phyloP scores from a whole-genome alignment of 2,888 invertebrate species.

The Lacanobia wlatinum region DNA sequence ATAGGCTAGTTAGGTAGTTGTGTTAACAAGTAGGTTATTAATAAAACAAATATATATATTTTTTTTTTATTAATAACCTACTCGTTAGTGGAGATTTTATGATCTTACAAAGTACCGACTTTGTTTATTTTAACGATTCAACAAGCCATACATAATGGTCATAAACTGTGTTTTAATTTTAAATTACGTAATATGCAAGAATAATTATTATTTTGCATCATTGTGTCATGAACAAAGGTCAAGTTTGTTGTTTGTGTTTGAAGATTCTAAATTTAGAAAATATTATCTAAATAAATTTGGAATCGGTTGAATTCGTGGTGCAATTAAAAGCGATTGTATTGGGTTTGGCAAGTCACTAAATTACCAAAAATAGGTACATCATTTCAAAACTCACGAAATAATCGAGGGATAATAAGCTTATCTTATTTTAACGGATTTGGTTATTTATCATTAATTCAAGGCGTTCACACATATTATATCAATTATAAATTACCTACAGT shows the following conservation, averaged over 20 bases:
- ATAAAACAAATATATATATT: too few relatives aligned
- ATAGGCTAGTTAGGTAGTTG: too few relatives aligned
- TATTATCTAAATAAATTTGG: neutral
- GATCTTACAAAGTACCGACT: neutral
- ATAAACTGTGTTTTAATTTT: too few relatives aligned
- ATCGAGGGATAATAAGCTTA: slow-evolving; percentile 1
- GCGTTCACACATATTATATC: slow-evolving; percentile 1
- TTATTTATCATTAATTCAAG: slow-evolving; percentile 8
- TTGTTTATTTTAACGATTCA: slow-evolving; percentile 6
- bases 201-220: too few relatives aligned
- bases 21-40: too few relatives aligned
- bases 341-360: neutral
- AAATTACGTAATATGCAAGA: too few relatives aligned
- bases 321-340: neutral
- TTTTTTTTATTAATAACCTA: neutral
- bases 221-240: slow-evolving; percentile 24
- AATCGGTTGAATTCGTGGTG: neutral
- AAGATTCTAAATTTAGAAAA: neutral
- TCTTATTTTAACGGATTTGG: neutral
- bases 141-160: neutral
- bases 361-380: neutral
- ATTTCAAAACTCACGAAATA: slow-evolving; percentile 2
- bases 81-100: slow-evolving; percentile 1
- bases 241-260: too few relatives aligned
- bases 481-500: slow-evolving; percentile 27